Evolutionary conservation across 2,888 invertebrate species (phyloP).

Genomic region (Lissocephala sabroskyi): DNA sequence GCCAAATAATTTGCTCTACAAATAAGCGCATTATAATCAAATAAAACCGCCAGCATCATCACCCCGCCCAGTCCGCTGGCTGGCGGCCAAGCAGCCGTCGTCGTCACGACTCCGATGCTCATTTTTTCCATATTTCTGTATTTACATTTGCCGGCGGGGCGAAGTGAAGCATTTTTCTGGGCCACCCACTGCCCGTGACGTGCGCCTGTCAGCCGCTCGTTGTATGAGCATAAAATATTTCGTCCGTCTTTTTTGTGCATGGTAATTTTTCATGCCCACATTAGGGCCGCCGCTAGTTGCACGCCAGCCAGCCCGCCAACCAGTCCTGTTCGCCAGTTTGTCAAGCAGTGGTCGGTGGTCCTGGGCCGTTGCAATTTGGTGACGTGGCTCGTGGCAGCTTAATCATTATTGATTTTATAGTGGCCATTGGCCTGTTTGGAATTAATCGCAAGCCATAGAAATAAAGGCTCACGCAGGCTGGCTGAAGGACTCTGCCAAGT

Average conservation of each 20-base stretch:
- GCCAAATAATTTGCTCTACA: conserved; percentile 39
- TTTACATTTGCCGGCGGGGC: neutral
- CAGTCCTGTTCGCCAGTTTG: conserved; percentile 4
- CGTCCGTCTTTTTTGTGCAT: too few relatives aligned
- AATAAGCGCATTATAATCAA: conserved; percentile 42
- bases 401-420: conserved; percentile 53
- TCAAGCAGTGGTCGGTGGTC: too few relatives aligned
- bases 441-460: conserved; percentile 64
- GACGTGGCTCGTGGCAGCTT: conserved; percentile 18
- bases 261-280: conserved; percentile 52
- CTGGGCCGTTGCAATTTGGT: too few relatives aligned
- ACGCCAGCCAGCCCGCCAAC: neutral
- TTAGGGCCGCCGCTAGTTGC: conserved; percentile 17
- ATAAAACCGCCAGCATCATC: neutral
- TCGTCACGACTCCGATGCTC: conserved; percentile 14
- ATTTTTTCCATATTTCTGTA: conserved; percentile 16
- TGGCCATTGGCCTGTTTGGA: conserved; percentile 25
- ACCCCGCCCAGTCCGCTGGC: conserved; percentile 10
- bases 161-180: conserved; percentile 4
- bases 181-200: conserved; percentile 4
- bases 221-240: conserved; percentile 34
- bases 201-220: conserved; percentile 1
- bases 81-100: conserved; percentile 20
- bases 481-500: too few relatives aligned
- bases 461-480: too few relatives aligned